Conservation (phyloP, 2,888 invertebrate species). For the Drosophila recens region DNA sequence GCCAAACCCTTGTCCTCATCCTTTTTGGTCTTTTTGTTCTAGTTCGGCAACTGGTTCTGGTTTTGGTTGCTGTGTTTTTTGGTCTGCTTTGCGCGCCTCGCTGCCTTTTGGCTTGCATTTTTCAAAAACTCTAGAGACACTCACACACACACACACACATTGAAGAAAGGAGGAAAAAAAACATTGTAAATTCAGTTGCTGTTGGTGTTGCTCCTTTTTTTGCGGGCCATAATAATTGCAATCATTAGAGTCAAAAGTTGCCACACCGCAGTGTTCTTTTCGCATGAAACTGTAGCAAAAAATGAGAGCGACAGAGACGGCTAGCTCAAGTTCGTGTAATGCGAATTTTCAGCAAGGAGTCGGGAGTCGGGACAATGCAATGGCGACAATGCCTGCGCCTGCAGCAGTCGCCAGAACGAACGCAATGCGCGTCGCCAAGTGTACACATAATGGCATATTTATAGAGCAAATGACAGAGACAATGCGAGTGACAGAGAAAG, state of each 20-base stretch:
- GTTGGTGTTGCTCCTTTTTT: slow-evolving; percentile 52
- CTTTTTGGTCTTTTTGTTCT: background rate
- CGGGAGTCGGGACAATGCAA: slow-evolving; percentile 58
- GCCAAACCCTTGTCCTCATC: background rate
- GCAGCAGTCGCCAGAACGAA: slow-evolving; percentile 52
- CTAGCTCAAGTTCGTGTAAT: slow-evolving; percentile 39
- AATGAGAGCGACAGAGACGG: slow-evolving; percentile 35
- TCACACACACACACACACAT: slow-evolving; percentile 14
- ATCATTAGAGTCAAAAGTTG: slow-evolving; percentile 82
- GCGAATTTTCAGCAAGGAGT: slow-evolving; percentile 51
- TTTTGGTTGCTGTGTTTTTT: slow-evolving; percentile 40
- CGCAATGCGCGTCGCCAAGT: slow-evolving; percentile 71
- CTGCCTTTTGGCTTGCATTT: slow-evolving; percentile 72
- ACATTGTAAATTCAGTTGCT: slow-evolving; percentile 67
- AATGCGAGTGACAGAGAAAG: slow-evolving; percentile 24
- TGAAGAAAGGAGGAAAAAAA: slow-evolving; percentile 49
- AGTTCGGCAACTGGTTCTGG: slow-evolving; percentile 21
- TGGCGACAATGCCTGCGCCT: slow-evolving; percentile 45
- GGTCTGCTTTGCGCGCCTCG: slow-evolving; percentile 52
- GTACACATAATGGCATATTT: slow-evolving; percentile 78
- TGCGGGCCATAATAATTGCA: slow-evolving; percentile 80
- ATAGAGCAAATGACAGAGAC: slow-evolving; percentile 58
- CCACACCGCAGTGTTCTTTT: slow-evolving; percentile 80
- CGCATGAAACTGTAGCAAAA: slow-evolving; percentile 65
- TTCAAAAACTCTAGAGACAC: slow-evolving; percentile 58